phyloP scores from a whole-genome alignment of 2,888 invertebrate genomes.

The Lochmaea crataegi region DNA sequence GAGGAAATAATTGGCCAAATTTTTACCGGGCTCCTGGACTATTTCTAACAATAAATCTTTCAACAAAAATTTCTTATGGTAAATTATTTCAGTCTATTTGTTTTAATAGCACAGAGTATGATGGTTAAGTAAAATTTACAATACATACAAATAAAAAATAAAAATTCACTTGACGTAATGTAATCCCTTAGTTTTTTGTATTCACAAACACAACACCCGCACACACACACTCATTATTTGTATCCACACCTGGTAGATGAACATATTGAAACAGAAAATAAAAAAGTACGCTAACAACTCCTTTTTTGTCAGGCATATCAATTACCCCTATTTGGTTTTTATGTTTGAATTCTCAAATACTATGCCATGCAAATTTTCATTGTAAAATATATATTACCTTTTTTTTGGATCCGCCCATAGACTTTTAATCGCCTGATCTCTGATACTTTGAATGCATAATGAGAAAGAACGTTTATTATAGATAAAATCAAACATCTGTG shows the following conservation, averaged over 20 bases:
- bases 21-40: too few relatives aligned
- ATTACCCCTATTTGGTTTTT: slow-evolving; percentile 12
- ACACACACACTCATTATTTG: slow-evolving; percentile 1
- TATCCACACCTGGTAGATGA: slow-evolving; percentile 14
- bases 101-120: too few relatives aligned
- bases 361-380: slow-evolving; percentile 19
- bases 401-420: slow-evolving; percentile 21
- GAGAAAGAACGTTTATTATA: slow-evolving; percentile 24
- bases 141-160: too few relatives aligned
- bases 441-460: slow-evolving; percentile 25
- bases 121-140: too few relatives aligned
- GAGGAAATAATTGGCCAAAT: too few relatives aligned
- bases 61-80: too few relatives aligned
- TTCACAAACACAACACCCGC: slow-evolving; percentile 8
- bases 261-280: background rate
- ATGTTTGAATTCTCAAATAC: slow-evolving; percentile 18
- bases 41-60: too few relatives aligned
- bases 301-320: slow-evolving; percentile 17
- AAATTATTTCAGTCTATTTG: too few relatives aligned
- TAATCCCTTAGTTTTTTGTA: background rate
- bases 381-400: slow-evolving; percentile 1
- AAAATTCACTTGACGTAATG: background rate
- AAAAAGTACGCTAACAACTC: background rate
- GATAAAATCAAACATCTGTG: slow-evolving; percentile 27
- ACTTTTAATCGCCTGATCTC: slow-evolving; percentile 19